These are phyloP conservation scores for Xiphophorus couchianus DNA, from an alignment of 2,113 vertebrate species.

Conservation along the genomic window DNA sequence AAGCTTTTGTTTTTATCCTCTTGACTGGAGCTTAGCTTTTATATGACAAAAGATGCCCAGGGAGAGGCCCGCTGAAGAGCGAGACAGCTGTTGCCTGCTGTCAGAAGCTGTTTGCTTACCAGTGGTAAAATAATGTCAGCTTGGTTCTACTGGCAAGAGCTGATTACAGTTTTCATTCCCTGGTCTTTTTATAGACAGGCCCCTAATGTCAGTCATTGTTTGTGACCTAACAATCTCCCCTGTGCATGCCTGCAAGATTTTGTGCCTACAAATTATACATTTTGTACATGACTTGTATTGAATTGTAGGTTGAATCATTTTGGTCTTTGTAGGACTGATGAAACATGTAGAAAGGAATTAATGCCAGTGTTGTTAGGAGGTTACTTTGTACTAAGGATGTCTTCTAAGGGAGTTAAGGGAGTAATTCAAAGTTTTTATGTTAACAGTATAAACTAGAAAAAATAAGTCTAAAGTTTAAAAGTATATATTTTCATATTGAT, in stretches of 20 bases:
- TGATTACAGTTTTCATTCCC: constrained; percentile 65
- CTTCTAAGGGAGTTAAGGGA: constrained; percentile 26
- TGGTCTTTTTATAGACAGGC: constrained; percentile 59
- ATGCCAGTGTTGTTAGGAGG: constrained; percentile 11
- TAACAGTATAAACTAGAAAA: neutral
- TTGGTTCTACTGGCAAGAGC: constrained; percentile 47
- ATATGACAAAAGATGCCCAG: constrained; percentile 42
- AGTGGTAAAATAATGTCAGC: constrained; percentile 55
- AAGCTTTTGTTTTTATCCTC: constrained; percentile 24
- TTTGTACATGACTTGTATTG: neutral
- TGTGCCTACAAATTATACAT: neutral
- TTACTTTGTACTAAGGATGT: constrained; percentile 24
- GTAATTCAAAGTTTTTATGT: neutral
- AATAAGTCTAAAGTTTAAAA: neutral
- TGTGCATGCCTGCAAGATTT: constrained; percentile 10
- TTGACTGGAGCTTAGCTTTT: constrained; percentile 53
- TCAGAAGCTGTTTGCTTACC: constrained; percentile 62
- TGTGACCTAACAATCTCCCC: constrained; percentile 14
- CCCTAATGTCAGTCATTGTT: constrained; percentile 43
- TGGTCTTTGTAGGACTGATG: constrained; percentile 4
- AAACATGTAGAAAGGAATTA: constrained; percentile 21
- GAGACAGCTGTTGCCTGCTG: constrained; percentile 62
- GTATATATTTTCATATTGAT: neutral
- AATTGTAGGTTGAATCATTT: neutral
- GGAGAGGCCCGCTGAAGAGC: constrained; percentile 43